Evolutionary conservation across 1,140 invertebrate species (phyloP), one percentile per base, ranked within the genome.

Genomic region (Drosophila albomicans): DNA sequence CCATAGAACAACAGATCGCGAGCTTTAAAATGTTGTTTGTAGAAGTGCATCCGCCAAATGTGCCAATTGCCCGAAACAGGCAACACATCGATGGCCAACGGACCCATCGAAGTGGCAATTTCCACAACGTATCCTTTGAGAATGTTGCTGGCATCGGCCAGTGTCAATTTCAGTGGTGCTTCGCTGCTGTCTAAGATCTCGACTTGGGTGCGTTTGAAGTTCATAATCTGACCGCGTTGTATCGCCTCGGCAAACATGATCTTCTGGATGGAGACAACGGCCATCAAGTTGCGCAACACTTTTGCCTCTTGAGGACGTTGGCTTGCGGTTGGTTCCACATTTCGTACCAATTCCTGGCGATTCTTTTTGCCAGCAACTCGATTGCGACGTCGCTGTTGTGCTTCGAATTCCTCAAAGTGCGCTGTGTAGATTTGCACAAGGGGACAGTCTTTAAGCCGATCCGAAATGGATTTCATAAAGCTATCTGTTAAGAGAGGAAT

Each of bases 351-450:
- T 28, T 28, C 5, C 6, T 13, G 48, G 13, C 25, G 38, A 56
- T 7, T 15, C 5, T 11, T 6, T 1, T 52, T 46, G 3, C n/a
- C 1, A 3, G 32, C 1, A 1, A 38, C 3, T 7, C 35, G 61
- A 16, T 20, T 5, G 2, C n/a, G 20, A 1, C 82, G 82, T 7
- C 76, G 69, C 4, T 13, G 1, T 5, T 51, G 11, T 0, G 68
- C 54, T 1, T 6, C 1, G 0, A 5, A 5, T n/a, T 56, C 49
- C 59, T 84, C 81, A 6, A 15, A 15, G 5, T 68, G 52, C 0
- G 65, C 81, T 5, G 85, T 89, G 4, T 88, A 88, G 4, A 78
- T 20, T 3, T 89, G 85, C 0, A 89, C 13, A 1, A 79, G 41
- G 0, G 38, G 16, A 16, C 84, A 87, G 16, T 11, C 6, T 2